These are phyloP conservation scores for Crenuchus spilurus DNA, from an alignment of 2,797 vertebrate genomes.

Conservation along the genomic window DNA sequence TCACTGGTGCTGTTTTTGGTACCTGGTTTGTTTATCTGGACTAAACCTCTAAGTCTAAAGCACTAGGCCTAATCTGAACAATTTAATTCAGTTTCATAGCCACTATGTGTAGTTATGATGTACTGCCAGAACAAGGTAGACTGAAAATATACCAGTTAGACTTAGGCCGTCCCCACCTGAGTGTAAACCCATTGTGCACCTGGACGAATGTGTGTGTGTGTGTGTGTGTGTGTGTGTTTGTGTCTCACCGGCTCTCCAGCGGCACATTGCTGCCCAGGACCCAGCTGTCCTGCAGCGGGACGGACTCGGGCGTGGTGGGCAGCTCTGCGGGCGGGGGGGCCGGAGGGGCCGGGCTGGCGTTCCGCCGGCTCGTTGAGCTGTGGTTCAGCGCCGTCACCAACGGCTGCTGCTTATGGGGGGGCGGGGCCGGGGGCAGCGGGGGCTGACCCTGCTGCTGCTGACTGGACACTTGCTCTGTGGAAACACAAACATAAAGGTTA, in stretches of 20 bases:
- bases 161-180: not conserved
- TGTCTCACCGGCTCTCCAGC: slow-evolving; percentile 89
- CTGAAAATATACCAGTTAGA: not conserved
- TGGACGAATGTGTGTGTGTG: slow-evolving; percentile 7
- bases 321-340: slow-evolving; percentile 91
- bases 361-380: slow-evolving; percentile 88
- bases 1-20: too few species aligned
- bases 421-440: slow-evolving; percentile 84
- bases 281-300: slow-evolving; percentile 97
- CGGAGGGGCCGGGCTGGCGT: slow-evolving; percentile 91
- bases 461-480: slow-evolving; percentile 84
- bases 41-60: too few species aligned
- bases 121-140: too few species aligned
- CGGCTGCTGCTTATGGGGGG: slow-evolving; percentile 81
- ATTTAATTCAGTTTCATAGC: too few species aligned
- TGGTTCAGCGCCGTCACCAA: slow-evolving; percentile 89
- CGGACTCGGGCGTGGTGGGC: slow-evolving; percentile 93
- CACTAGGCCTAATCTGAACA: too few species aligned
- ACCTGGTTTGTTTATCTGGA: too few species aligned
- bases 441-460: slow-evolving; percentile 81
- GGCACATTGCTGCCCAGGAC: slow-evolving; percentile 95
- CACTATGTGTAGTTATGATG: too few species aligned
- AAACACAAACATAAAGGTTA: slow-evolving; percentile 23
- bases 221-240: too few species aligned
- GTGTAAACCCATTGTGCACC: slow-evolving; percentile 25